phyloP scores from a whole-genome alignment of 2,797 vertebrate species.

The Dermochelys coriacea region DNA sequence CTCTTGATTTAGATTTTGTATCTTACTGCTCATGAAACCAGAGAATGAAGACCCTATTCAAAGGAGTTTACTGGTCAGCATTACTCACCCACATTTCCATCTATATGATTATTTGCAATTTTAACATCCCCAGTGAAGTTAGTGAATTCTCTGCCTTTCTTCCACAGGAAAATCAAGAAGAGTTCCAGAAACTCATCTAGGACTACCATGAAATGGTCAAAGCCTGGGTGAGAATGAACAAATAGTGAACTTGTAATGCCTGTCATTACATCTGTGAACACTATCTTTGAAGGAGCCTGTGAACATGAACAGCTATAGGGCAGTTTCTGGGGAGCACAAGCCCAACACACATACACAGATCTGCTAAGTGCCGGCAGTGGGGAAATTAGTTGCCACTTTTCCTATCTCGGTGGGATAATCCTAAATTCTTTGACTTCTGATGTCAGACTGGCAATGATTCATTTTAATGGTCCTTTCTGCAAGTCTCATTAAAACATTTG shows the following conservation, averaged over 20 bases:
- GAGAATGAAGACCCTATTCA: neutral
- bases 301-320: slow-evolving; percentile 3
- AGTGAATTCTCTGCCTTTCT: slow-evolving; percentile 17
- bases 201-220: slow-evolving; percentile 26
- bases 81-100: neutral
- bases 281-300: slow-evolving; percentile 32
- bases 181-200: slow-evolving; percentile 28
- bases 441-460: neutral
- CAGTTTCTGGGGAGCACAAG: neutral
- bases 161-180: slow-evolving; percentile 31
- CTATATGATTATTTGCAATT: neutral
- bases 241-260: neutral
- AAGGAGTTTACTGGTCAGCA: neutral
- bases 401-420: neutral
- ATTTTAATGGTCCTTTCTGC: neutral
- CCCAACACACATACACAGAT: neutral
- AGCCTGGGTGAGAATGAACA: slow-evolving; percentile 31
- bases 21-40: neutral
- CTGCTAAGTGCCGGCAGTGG: neutral
- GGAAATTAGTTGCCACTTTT: neutral
- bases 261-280: neutral
- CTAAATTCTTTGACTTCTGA: neutral
- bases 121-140: neutral
- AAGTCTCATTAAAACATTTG: slow-evolving; percentile 1
- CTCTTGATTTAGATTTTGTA: neutral